Percentiles rank a stretch among this genome's conserved stretches.
Conservation (phyloP, 2,797 vertebrate species). For the Channa striata region DNA sequence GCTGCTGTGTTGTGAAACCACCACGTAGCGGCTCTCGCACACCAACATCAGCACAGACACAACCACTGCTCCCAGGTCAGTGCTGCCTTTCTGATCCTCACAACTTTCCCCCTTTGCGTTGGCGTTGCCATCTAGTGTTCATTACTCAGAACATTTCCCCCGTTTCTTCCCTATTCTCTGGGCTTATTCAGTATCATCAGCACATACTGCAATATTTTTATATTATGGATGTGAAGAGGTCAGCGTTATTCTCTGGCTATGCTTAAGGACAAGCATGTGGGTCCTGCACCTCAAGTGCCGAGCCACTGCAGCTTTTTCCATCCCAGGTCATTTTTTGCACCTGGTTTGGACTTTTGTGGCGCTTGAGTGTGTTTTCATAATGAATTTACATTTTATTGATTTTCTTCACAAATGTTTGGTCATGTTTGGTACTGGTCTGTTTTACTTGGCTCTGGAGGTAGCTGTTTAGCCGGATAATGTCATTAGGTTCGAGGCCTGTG, state of each 20-base stretch:
- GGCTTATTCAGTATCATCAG: neutral
- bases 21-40: conserved; percentile 57
- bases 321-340: conserved; percentile 10
- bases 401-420: too few species aligned
- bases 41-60: conserved; percentile 16
- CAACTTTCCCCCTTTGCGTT: neutral
- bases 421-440: neutral
- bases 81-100: neutral
- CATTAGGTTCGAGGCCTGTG: neutral
- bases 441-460: neutral
- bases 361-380: neutral
- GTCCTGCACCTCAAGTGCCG: neutral
- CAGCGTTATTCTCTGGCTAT: too few species aligned
- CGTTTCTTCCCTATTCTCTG: neutral
- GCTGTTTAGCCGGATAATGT: neutral
- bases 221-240: neutral
- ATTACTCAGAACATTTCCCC: neutral
- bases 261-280: neutral
- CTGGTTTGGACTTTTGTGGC: neutral
- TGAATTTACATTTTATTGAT: neutral
- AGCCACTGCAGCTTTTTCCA: neutral
- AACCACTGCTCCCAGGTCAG: conserved; percentile 20
- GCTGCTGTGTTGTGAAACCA: conserved; percentile 52
- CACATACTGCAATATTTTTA: neutral
- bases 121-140: neutral